Evolutionary conservation across 1,140 invertebrate genomes (phyloP), one percentile per base, ranked within the genome.

Genomic region (Formica selysi): DNA sequence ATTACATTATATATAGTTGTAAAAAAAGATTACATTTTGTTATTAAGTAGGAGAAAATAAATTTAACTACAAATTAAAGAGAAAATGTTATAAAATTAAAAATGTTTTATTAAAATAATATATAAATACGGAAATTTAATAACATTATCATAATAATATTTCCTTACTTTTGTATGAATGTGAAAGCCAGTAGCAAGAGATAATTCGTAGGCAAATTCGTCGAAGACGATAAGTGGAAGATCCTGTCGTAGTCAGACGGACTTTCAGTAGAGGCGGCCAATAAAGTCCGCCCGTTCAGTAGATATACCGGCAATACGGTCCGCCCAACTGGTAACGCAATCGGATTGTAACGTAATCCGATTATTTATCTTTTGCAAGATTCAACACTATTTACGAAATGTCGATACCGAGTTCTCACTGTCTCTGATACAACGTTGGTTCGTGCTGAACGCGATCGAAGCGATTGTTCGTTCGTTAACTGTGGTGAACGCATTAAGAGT

Each of bases 151-250:
- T 36, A 8, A 67, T 4, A 54, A 51, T 22, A 36, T 80, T 41
- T 41, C 51, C 48, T 79, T 78, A 80, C 76, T 64, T 80, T 80
- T 38, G 13, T 1, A n/a, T 26, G 3, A 80, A 54, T 64, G n/a
- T 41, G 36, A 59, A 41, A 70, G 4, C 19, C 38, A 19, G 4
- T 11, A 16, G 6, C n/a, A 22, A 44, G 22, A 57, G 7, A n/a
- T 51, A 67, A 29, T 22, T 16, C 3, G 26, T 32, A 1, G 2
- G 36, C n/a, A 6, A 57, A 51, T 11, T 57, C 36, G 36, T 6
- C 13, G 10, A 68, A 36, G 16, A 41, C 13, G 29, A 26, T 57
- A 57, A 80, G 36, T 70, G 10, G 67, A 44, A 22, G 22, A 80
- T 59, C 22, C 6, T 10, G 32, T 79, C 19, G 48, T 26, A 68